These are phyloP conservation scores for Macrobrachium rosenbergii DNA, from an alignment of 1,140 invertebrate species.

Conservation along the genomic window DNA sequence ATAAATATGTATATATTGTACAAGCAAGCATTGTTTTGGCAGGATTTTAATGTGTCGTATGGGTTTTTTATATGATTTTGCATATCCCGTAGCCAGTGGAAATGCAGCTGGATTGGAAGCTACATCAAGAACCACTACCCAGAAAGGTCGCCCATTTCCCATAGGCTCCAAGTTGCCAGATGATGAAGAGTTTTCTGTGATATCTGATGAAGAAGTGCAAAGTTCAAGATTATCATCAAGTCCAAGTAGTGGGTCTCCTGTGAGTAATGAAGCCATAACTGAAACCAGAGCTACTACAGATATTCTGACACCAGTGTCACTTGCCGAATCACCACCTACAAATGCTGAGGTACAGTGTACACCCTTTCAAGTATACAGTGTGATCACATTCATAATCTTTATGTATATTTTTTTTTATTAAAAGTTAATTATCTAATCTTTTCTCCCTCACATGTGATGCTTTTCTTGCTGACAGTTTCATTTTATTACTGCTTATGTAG, in stretches of 20 bases:
- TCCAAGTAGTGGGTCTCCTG: slow-evolving; percentile 38
- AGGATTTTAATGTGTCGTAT: no score
- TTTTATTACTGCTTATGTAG: background rate
- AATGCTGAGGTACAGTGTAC: slow-evolving; percentile 30
- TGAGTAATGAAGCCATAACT: slow-evolving; percentile 7
- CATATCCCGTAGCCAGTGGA: background rate
- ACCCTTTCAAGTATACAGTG: background rate
- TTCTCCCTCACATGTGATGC: background rate
- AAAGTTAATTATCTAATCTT: background rate
- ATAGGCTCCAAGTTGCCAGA: slow-evolving; percentile 5
- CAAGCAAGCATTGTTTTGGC: no score
- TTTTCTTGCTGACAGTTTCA: no score
- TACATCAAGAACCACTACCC: background rate
- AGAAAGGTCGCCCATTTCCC: slow-evolving; percentile 7
- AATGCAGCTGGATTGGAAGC: background rate
- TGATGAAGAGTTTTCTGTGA: slow-evolving; percentile 47
- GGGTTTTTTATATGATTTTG: no score
- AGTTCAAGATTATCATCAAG: slow-evolving; percentile 38
- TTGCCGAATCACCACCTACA: slow-evolving; percentile 36
- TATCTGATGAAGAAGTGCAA: slow-evolving; percentile 47
- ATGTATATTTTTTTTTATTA: background rate
- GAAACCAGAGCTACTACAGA: slow-evolving; percentile 33
- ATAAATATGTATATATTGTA: no score
- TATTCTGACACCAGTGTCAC: slow-evolving; percentile 16
- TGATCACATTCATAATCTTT: no score